Evolutionary conservation across 2,888 invertebrate species (phyloP), one percentile per base, ranked within the genome.

Genomic region (Slavum lentiscoides): DNA sequence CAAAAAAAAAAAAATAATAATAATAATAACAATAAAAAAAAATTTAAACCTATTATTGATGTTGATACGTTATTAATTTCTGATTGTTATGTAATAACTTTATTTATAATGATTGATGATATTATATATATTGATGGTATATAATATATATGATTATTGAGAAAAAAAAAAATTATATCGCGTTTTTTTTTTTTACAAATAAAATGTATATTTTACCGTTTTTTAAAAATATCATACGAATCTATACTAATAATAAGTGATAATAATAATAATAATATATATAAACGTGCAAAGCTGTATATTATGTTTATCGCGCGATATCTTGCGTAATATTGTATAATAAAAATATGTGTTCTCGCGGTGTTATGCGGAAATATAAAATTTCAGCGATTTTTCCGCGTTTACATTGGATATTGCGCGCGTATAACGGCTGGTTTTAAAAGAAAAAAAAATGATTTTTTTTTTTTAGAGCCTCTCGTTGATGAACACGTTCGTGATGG

Each of bases 401-500:
- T 43, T 19, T 37, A 17, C 19, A 4, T 39, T 11, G 49, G 49
- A 13, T 13, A 8, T 66, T 39, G 11, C 13, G 49, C 49, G 49
- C 49, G 8, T 23, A 69, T 37, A 30, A 30, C 30, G 30, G 30
- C 30, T 37, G 49, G 30, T 49, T 37, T 13, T 3, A 39, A 19
- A 1, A 55, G 4, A 30, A 30, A 30, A 30, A 30, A 30, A 2
- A 30, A 2, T 30, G 30, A 30, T 30, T 30, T 30, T 30, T 30
- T 4, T 66, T 39, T 77, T 87, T 73, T 85, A 90, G 90, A 88
- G 87, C 83, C 87, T 90, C 83, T 89, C 89, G 84, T 89, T 90
- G 85, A 87, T 94, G 61, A 91, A 91, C 84, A 90, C 91, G 85
- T 88, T 94, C 80, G 88, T 93, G 67, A 89, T 94, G 83, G 91